A percentile compares a stretch with the other conserved stretches of the same genome.
Evolutionary conservation across 2,888 invertebrate species (phyloP).

Genomic region (Notodonta ziczac): DNA sequence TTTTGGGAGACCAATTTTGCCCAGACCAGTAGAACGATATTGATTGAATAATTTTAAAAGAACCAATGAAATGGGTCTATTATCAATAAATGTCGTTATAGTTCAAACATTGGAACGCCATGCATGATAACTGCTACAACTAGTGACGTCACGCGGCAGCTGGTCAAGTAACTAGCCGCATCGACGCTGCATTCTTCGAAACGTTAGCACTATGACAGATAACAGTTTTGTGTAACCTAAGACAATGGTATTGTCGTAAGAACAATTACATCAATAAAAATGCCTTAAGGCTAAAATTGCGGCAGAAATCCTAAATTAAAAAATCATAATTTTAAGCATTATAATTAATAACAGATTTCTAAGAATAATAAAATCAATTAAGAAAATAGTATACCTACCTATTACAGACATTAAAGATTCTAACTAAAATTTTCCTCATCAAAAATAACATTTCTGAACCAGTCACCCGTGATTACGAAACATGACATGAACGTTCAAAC

Average conservation of each 20-base stretch:
- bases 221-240: not conserved
- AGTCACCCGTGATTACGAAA: constrained; percentile 8
- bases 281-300: too few relatives aligned
- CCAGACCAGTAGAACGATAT: too few relatives aligned
- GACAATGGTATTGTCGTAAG: not conserved
- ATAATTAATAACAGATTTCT: too few relatives aligned
- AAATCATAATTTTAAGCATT: too few relatives aligned
- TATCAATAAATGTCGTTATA: not conserved
- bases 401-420: not conserved
- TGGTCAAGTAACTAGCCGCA: constrained; percentile 13
- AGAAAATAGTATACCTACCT: too few relatives aligned
- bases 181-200: not conserved
- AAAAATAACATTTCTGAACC: constrained; percentile 14
- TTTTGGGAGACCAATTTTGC: too few relatives aligned
- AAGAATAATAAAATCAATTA: too few relatives aligned
- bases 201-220: not conserved
- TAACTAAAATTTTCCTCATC: not conserved
- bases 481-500: not conserved
- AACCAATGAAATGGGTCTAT: not conserved
- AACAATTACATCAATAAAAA: too few relatives aligned
- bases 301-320: too few relatives aligned
- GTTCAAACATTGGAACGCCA: not conserved
- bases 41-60: too few relatives aligned
- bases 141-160: constrained; percentile 28
- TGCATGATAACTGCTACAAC: not conserved